Base-by-base conservation (phyloP, 2,797 vertebrate genomes). In the Carapus acus region DNA sequence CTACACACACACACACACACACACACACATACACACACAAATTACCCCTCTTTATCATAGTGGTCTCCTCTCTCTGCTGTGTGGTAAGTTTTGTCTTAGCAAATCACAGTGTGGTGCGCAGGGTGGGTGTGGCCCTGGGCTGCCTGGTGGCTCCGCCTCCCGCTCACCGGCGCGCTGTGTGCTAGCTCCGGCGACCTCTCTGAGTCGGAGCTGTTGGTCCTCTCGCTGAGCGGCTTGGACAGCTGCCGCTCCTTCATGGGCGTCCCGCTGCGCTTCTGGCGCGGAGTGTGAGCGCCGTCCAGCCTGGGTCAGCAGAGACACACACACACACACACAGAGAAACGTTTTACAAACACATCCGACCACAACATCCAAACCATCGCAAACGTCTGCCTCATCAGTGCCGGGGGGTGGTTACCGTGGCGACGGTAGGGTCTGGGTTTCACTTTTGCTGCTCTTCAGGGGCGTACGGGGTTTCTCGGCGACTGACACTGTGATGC, bases 121-220 rank as follows among this genome's bases (percentile, higher is more conserved):
- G 11, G 6, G 11, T 6, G 6, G 27, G 4, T 33, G 3, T 33
- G 11, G 14, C 11, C 8, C 11, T 20, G 14, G 13, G 19, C 4
- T 16, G 31, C 31, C 2, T 15, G 23, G 5, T 5, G 18, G 7
- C 6, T 14, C 6, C 15, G 8, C 3, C 17, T 7, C 3, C 1
- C n/a, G n/a, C 18, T 27, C 79, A 98, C 95, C 90, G 93, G 93
- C 0, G 91, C 82, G 73, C 78, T 90, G 73, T 93, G 94, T 20
- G 89, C 90, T 0, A 93, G 88, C 61, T 97, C 94, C 0, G 93
- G 93, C 3, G 93, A 93, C 27, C 92, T 87, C 82, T 97, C 94
- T 0, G 93, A 97, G 87, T 98, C 95, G 0, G 93, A 92, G 83
- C 94, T 96, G 88, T 96, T 96, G 65, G 92, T 83, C 2, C 94